Evolutionary conservation across 2,888 invertebrate species (phyloP).

Genomic region (Coleophora flavipennella): DNA sequence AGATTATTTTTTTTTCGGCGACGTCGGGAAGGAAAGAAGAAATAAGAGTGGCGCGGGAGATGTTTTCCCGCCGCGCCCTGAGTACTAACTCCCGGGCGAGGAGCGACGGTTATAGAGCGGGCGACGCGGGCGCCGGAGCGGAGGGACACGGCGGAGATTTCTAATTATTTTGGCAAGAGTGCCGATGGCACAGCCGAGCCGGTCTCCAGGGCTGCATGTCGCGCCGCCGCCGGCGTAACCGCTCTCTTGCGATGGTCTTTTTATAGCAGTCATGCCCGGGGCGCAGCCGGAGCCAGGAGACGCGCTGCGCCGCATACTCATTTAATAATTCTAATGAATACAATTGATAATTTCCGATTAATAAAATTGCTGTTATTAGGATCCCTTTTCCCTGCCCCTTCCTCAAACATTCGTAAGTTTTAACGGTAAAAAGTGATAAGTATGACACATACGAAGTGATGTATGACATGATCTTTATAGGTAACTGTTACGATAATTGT

Average conservation of each 20-base stretch:
- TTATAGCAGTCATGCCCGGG: slow-evolving; percentile 70
- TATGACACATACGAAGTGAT: neutral
- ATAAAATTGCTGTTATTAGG: too few relatives aligned
- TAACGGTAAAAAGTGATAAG: neutral
- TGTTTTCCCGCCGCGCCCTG: slow-evolving; percentile 73
- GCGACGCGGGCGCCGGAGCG: slow-evolving; percentile 75
- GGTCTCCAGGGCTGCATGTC: slow-evolving; percentile 73
- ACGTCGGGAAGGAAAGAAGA: slow-evolving; percentile 73
- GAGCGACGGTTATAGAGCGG: slow-evolving; percentile 73
- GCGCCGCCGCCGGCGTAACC: slow-evolving; percentile 56
- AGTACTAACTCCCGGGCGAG: slow-evolving; percentile 72
- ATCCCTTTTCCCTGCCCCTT: too few relatives aligned
- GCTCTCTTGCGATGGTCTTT: slow-evolving; percentile 68
- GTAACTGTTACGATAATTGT: too few relatives aligned
- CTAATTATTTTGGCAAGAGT: slow-evolving; percentile 86
- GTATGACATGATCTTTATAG: neutral
- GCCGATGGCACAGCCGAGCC: slow-evolving; percentile 71
- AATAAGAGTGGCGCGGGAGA: slow-evolving; percentile 72
- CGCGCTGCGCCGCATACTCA: slow-evolving; percentile 33
- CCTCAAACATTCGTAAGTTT: too few relatives aligned
- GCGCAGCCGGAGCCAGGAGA: slow-evolving; percentile 8
- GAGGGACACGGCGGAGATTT: slow-evolving; percentile 77
- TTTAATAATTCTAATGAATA: too few relatives aligned
- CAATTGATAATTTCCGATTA: too few relatives aligned
- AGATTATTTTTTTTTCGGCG: slow-evolving; percentile 63